These are phyloP conservation scores for Jaculus jaculus DNA, from an alignment of 2,113 vertebrate genomes.

Conservation along the genomic window DNA sequence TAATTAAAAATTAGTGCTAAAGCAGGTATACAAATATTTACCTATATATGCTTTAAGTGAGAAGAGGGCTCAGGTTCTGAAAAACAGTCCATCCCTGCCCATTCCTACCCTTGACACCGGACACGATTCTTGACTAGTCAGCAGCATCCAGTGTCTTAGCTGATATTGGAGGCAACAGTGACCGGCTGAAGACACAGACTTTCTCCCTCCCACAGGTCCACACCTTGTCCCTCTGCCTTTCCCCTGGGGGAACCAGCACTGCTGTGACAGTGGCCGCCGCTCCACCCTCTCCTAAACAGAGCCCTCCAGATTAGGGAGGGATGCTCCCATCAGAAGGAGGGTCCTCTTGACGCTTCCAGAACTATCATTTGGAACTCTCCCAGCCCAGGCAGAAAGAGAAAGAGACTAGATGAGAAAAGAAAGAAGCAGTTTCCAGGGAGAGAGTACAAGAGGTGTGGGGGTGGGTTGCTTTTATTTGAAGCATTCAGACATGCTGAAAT, in stretches of 20 bases:
- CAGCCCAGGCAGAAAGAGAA: not conserved
- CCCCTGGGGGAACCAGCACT: not conserved
- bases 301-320: too few relatives aligned
- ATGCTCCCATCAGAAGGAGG: not conserved
- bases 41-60: not conserved
- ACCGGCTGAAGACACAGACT: not conserved
- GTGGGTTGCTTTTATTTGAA: constrained; percentile 54
- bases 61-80: not conserved
- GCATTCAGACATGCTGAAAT: constrained; percentile 79
- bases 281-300: not conserved
- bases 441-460: not conserved
- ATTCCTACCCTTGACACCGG: not conserved
- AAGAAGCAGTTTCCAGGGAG: not conserved
- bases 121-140: not conserved
- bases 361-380: not conserved
- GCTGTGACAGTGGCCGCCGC: fast-evolving
- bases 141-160: not conserved
- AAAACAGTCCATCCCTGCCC: not conserved
- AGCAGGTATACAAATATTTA: not conserved
- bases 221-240: fast-evolving
- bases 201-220: not conserved
- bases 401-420: not conserved
- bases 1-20: constrained; percentile 4
- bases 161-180: not conserved
- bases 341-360: not conserved